These are phyloP conservation scores for Thymelicus sylvestris DNA, from an alignment of 2,888 invertebrate genomes.

Conservation along the genomic window DNA sequence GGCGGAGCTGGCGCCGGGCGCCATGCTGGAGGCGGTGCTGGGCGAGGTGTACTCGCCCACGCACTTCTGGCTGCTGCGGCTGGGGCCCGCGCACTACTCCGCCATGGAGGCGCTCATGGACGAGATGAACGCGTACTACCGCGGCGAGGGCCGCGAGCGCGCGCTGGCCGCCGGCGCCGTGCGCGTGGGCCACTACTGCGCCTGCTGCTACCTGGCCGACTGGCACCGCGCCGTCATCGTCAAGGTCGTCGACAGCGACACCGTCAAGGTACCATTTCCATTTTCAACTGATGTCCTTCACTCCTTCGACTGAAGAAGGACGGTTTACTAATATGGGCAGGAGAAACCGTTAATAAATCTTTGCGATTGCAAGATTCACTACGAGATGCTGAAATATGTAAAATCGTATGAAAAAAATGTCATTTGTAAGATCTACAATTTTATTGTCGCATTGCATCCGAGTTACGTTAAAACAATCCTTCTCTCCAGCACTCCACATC, in stretches of 20 bases:
- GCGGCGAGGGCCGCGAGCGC: conserved; percentile 57
- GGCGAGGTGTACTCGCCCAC: conserved; percentile 84
- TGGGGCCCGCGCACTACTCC: conserved; percentile 57
- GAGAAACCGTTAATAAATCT: too few relatives aligned
- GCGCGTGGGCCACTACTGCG: conserved; percentile 78
- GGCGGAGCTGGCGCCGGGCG: conserved; percentile 51
- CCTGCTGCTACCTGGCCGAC: conserved; percentile 70
- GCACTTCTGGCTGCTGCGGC: conserved; percentile 83
- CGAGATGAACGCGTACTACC: conserved; percentile 69
- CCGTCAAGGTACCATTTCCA: conserved; percentile 65
- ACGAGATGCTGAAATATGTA: too few relatives aligned
- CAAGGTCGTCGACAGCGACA: conserved; percentile 63
- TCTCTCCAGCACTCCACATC: too few relatives aligned
- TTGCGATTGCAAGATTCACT: too few relatives aligned
- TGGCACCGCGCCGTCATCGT: conserved; percentile 83
- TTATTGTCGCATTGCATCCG: too few relatives aligned
- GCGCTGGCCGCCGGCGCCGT: conserved; percentile 63
- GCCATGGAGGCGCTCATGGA: conserved; percentile 80
- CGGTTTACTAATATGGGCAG: too few relatives aligned
- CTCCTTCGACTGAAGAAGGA: too few relatives aligned
- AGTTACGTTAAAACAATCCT: too few relatives aligned
- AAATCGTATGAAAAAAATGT: too few relatives aligned
- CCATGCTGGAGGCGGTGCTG: conserved; percentile 70
- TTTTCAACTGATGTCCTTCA: too few relatives aligned
- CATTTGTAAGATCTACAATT: too few relatives aligned